Conservation (phyloP, 2,113 vertebrate genomes). For the Cygnus buccinator region DNA sequence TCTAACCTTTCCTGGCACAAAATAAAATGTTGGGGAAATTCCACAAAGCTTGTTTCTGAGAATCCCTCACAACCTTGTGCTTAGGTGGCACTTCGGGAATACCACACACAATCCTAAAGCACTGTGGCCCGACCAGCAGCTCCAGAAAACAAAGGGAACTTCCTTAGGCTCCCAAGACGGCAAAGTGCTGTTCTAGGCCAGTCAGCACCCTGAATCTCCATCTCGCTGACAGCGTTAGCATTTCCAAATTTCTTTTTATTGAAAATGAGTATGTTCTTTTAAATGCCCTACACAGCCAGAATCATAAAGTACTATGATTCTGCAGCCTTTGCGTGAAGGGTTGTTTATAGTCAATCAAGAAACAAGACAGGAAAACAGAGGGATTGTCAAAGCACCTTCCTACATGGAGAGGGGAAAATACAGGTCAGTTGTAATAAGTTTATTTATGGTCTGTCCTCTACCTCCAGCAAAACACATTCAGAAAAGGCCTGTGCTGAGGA, state of each 20-base stretch:
- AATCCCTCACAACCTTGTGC: neutral
- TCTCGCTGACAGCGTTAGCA: neutral
- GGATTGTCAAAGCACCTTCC: neutral
- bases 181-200: neutral
- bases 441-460: neutral
- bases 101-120: rapidly evolving
- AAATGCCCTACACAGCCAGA: neutral
- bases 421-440: neutral
- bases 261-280: neutral
- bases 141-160: neutral
- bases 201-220: neutral
- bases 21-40: neutral
- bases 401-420: neutral
- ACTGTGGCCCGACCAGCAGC: neutral
- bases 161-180: neutral
- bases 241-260: neutral
- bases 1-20: neutral
- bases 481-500: neutral
- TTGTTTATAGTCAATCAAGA: neutral
- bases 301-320: neutral
- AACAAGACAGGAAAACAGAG: neutral
- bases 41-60: neutral
- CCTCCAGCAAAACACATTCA: neutral
- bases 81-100: neutral
- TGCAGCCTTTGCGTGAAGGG: neutral